These are phyloP conservation scores for Progne subis DNA, from an alignment of 2,113 vertebrate genomes.

Conservation along the genomic window DNA sequence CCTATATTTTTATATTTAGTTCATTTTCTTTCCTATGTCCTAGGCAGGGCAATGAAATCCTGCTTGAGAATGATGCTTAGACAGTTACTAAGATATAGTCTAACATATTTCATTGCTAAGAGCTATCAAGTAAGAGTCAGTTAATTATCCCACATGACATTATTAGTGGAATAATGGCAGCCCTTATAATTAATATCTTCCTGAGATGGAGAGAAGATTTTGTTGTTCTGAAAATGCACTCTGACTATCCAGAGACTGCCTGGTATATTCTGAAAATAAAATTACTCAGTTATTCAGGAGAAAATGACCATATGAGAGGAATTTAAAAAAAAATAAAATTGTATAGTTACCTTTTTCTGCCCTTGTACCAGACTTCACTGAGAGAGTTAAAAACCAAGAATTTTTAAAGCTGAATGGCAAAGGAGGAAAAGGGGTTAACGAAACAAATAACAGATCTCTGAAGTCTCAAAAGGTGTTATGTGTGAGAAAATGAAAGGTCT, in stretches of 20 bases:
- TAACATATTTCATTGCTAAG: conserved; percentile 35
- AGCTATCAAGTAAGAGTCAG: not conserved
- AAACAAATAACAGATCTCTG: conserved; percentile 39
- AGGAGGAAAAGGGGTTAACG: not conserved
- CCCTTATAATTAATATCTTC: conserved; percentile 52
- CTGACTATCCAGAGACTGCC: not conserved
- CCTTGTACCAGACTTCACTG: not conserved
- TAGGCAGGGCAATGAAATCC: not conserved
- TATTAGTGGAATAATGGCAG: conserved; percentile 23
- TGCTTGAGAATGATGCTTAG: not conserved
- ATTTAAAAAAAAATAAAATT: not conserved
- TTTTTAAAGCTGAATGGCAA: conserved; percentile 9
- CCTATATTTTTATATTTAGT: not conserved
- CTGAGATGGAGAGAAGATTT: not conserved
- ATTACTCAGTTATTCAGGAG: conserved; percentile 9
- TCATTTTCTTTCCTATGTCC: not conserved
- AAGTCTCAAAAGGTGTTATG: conserved; percentile 18
- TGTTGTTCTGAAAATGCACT: not conserved
- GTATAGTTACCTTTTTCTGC: not conserved
- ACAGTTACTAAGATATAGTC: not conserved
- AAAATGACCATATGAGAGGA: conserved; percentile 17
- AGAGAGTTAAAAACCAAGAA: not conserved
- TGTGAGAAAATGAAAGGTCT: conserved; percentile 12
- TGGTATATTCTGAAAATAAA: conserved; percentile 21
- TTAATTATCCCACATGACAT: conserved; percentile 3